These are phyloP conservation scores for Ceratitis capitata DNA, from an alignment of 1,140 invertebrate species.

Conservation along the genomic window DNA sequence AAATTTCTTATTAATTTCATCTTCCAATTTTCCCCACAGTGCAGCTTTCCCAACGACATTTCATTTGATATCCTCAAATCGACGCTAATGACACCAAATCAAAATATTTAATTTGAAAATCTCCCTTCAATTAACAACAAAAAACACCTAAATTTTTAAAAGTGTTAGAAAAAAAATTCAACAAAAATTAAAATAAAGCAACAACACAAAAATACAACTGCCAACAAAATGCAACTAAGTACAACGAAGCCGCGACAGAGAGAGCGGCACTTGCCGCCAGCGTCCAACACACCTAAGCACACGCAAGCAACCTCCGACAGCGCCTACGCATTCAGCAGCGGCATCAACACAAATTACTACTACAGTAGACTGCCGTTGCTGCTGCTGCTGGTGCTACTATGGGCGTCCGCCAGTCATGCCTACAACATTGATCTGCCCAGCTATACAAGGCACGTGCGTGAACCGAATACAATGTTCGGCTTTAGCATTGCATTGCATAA, in stretches of 20 bases:
- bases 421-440: conserved; percentile 64
- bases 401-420: conserved; percentile 36
- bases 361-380: conserved; percentile 28
- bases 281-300: neutral
- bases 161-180: neutral
- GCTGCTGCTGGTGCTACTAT: conserved; percentile 20
- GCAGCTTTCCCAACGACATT: neutral
- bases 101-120: neutral
- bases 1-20: neutral
- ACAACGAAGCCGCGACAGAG: conserved; percentile 17
- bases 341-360: neutral
- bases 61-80: neutral
- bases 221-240: conserved; percentile 17
- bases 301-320: neutral
- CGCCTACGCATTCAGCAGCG: neutral
- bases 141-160: neutral
- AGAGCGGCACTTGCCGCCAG: conserved; percentile 22
- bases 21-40: neutral
- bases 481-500: conserved; percentile 63
- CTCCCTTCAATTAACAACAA: neutral
- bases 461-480: conserved; percentile 60
- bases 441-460: conserved; percentile 57
- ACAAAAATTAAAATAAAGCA: neutral
- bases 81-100: conserved; percentile 15
- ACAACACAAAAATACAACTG: neutral